phyloP scores from a whole-genome alignment of 92 coral and sea anemone species.

The Metridium senile region DNA sequence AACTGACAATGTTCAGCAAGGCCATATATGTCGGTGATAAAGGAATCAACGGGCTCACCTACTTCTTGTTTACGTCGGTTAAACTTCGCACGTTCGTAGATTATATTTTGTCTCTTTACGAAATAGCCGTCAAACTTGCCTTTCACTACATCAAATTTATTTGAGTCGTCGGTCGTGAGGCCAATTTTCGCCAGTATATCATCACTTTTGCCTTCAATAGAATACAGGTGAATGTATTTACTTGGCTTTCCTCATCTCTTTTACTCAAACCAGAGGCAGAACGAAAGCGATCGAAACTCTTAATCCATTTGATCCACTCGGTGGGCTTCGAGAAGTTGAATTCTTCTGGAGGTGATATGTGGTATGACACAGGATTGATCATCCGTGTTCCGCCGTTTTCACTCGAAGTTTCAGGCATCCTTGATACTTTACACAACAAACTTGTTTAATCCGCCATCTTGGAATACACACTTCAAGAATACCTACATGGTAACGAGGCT shows the following conservation, averaged over 20 bases:
- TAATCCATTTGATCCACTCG: constrained; percentile 3
- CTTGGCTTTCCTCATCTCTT: constrained; percentile 16
- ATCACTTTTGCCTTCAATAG: constrained; percentile 16
- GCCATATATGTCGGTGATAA: constrained; percentile 38
- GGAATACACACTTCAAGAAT: no score
- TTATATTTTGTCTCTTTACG: constrained; percentile 30
- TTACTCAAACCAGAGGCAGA: constrained; percentile 1
- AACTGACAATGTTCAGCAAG: constrained; percentile 38
- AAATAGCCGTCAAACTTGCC: constrained; percentile 26
- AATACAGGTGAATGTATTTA: constrained; percentile 8
- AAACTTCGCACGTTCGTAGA: constrained; percentile 63
- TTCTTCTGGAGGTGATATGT: not conserved
- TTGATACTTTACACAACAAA: no score
- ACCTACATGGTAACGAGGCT: no score
- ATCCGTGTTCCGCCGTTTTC: not conserved
- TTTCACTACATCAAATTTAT: constrained; percentile 2
- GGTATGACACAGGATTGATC: not conserved
- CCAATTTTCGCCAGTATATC: constrained; percentile 4
- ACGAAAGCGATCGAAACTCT: not conserved
- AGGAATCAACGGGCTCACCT: constrained; percentile 45
- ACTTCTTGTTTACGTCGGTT: constrained; percentile 60
- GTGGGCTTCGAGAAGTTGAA: not conserved
- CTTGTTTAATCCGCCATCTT: no score
- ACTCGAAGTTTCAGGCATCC: not conserved
- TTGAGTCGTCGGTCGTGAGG: not conserved